phyloP scores from a whole-genome alignment of 2,797 vertebrate species.

The Melanogrammus aeglefinus region DNA sequence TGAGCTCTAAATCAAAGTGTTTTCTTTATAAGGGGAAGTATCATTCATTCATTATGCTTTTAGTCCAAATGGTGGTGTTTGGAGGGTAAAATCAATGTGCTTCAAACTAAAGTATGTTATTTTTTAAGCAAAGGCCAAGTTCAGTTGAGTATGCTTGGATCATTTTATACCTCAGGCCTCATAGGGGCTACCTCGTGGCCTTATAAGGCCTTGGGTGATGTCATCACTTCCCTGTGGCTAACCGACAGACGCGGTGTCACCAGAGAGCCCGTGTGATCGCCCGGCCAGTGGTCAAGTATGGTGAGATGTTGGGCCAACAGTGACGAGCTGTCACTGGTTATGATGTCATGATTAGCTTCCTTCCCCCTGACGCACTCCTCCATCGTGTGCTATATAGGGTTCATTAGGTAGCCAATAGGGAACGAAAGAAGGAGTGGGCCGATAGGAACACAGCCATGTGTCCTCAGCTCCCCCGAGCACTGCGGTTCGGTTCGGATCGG shows the following conservation, averaged over 20 bases:
- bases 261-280: too few relatives aligned
- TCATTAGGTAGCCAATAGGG: background rate
- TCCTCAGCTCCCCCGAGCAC: too few relatives aligned
- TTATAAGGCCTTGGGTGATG: background rate
- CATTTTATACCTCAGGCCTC: background rate
- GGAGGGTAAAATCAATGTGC: background rate
- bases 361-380: background rate
- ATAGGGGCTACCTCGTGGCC: background rate
- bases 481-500: too few relatives aligned
- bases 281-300: too few relatives aligned
- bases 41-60: background rate
- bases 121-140: background rate
- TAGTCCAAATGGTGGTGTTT: background rate
- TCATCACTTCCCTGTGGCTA: background rate
- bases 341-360: background rate
- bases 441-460: background rate
- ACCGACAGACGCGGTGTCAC: background rate
- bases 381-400: background rate
- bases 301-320: too few relatives aligned
- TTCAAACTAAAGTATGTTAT: constrained; percentile 1
- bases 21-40: constrained; percentile 2
- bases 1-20: background rate
- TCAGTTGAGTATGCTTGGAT: background rate
- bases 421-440: background rate
- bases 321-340: too few relatives aligned